Percentiles rank a stretch among this genome's conserved stretches.
phyloP scores from a whole-genome alignment of 2,797 vertebrate genomes.

The Cottoperca gobio region DNA sequence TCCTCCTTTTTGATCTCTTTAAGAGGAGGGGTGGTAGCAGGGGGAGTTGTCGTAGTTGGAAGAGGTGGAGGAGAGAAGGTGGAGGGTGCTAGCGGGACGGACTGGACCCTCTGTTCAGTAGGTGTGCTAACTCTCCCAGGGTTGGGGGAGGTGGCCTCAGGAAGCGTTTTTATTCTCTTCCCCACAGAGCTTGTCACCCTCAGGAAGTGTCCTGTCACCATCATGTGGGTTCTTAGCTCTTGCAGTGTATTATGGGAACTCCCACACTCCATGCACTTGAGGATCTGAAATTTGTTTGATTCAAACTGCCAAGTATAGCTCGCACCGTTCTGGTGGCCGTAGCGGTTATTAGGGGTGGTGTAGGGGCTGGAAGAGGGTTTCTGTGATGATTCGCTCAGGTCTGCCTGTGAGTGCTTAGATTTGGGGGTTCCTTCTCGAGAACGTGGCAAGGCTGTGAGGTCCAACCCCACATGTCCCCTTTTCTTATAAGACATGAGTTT shows the following conservation, averaged over 20 bases:
- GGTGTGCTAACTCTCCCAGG: conserved; percentile 69
- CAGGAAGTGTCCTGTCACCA: conserved; percentile 98
- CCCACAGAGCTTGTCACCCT: conserved; percentile 93
- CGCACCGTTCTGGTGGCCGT: conserved; percentile 92
- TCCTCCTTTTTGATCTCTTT: conserved; percentile 94
- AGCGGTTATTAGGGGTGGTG: conserved; percentile 89
- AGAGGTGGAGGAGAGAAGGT: conserved; percentile 89
- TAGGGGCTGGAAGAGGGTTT: conserved; percentile 90
- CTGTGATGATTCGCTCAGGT: conserved; percentile 85
- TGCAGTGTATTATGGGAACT: conserved; percentile 96
- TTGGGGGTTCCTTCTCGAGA: conserved; percentile 89
- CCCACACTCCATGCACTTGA: conserved; percentile 98
- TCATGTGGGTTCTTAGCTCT: conserved; percentile 97
- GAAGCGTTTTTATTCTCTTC: conserved; percentile 92
- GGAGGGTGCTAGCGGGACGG: conserved; percentile 91
- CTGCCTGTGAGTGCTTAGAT: conserved; percentile 71
- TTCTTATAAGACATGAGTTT: conserved; percentile 94
- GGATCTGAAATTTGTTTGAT: conserved; percentile 95
- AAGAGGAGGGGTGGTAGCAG: conserved; percentile 84
- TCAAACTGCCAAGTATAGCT: conserved; percentile 96
- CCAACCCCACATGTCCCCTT: conserved; percentile 90
- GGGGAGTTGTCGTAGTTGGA: conserved; percentile 64
- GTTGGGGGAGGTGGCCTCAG: conserved; percentile 86
- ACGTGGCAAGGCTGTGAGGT: conserved; percentile 89
- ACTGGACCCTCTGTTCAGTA: conserved; percentile 92